Base-by-base conservation (phyloP, 2,888 invertebrate species). In the Augiades crinisus region DNA sequence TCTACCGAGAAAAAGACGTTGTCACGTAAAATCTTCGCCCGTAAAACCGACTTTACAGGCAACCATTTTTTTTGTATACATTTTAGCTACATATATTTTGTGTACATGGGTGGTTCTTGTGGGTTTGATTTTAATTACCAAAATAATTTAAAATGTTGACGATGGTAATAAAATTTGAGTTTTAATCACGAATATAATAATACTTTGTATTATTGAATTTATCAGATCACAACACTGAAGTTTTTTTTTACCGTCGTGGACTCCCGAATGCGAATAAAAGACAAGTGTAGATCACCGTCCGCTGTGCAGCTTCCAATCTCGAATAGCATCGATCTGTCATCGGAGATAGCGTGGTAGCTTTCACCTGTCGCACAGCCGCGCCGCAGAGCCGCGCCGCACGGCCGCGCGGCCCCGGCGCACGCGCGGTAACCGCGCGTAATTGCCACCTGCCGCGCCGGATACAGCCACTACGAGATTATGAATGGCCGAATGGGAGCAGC, bases 291-390 rank as follows among this genome's bases (percentile, higher is more conserved):
- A 30, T 30, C 30, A 12, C 30, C 12, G 4, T 30, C 12, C 12
- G 6, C 22, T 6, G 22, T 5, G 30, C 27, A 12, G 12, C 10
- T 10, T 30, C 12, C 1, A 8, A 12, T 30, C 41, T 41, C 27
- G 10, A 40, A 24, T 16, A 41, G 41, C 41, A 41, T 41, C 41
- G 41, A 41, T 41, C 27, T 10, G 36, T 19, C 34, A 30, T 17
- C 45, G 34, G 43, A 33, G 45, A 45, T 33, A 45, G 33, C 56
- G 49, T 19, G 41, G 49, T 19, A 38, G 54, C 54, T 70, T 67
- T 70, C 72, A 59, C 71, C 62, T 19, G 22, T 49, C 55, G 40
- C 55, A 55, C 59, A 51, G 47, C 24, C 38, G 24, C 40, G 21
- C 37, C 12, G 36, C 10, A 10, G 37, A 19, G 7, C 36, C 36